Evolutionary conservation across 92 coral and sea anemone species (phyloP), one percentile per base, ranked within the genome.

Genomic region (Diadumene lineata): DNA sequence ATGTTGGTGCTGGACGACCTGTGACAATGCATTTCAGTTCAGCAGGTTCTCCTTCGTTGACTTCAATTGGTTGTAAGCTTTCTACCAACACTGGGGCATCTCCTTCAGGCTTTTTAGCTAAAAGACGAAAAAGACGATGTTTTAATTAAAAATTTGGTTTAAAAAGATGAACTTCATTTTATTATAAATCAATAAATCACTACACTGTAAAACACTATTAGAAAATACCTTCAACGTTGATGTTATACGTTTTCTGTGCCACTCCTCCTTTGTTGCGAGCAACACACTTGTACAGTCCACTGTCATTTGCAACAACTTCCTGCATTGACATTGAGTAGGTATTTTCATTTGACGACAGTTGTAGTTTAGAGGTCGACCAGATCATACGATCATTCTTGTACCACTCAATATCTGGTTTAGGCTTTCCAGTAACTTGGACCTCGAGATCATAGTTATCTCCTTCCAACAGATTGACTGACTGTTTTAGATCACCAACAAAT

Each of bases 271-370:
- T 86, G 83, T 82, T 96, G 19, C 88, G 78, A 8, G 99, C 99
- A 48, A 91, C 92, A 77, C 99, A 96, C 69, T 90, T 88, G 82
- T 92, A 96, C 53, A 86, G 67, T 16, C 99, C 99, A 70, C 96
- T 86, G 75, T 96, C 97, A 22, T 82, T 87, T 31, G 82, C 79
- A 34, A 77, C 73, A 6, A 86, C 79, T 64, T 89, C 84, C 46
- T 66, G 66, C 48, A 96, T 66, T 61, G 87, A 78, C 56, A 89
- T 75, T 3, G 91, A 70, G 51, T 66, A 86, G 53, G 80, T 93
- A 66, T 81, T 88, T 16, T 75, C 87, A 19, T 84, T 84, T 24
- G 82, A 76, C 69, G 63, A 83, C n/a, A 89, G 51, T 53, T 86
- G 84, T 11, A 88, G 9, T 62, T 92, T 86, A 66, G 90, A 83